Evolutionary conservation across 2,888 invertebrate species (phyloP).

Genomic region (Erebia epiphron): DNA sequence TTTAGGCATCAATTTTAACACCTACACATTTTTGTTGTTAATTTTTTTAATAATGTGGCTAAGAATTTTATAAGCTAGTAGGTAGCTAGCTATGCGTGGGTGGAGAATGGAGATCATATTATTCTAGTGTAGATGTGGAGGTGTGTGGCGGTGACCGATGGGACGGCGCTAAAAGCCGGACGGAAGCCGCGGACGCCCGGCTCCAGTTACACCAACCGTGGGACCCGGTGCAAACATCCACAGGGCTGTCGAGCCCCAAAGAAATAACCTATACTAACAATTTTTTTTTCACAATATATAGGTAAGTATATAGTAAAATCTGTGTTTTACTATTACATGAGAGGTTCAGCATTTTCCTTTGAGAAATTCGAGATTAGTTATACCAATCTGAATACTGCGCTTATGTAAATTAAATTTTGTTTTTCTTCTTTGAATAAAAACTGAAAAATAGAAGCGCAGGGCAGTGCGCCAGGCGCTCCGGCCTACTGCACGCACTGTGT

Average conservation of each 20-base stretch:
- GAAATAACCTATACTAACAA: background rate
- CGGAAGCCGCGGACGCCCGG: slow-evolving; percentile 78
- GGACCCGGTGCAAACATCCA: slow-evolving; percentile 68
- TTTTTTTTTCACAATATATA: background rate
- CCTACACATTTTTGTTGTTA: too few relatives aligned
- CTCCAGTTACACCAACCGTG: slow-evolving; percentile 79
- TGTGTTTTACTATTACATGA: background rate
- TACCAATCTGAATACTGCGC: too few relatives aligned
- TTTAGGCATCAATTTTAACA: too few relatives aligned
- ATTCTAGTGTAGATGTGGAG: slow-evolving; percentile 38
- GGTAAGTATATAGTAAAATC: background rate
- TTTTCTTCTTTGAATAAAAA: too few relatives aligned
- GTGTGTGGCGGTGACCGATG: slow-evolving; percentile 50
- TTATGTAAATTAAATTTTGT: too few relatives aligned
- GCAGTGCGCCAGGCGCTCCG: too few relatives aligned
- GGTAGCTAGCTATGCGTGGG: slow-evolving; percentile 2
- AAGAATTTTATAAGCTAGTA: slow-evolving; percentile 2
- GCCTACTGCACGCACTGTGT: too few relatives aligned
- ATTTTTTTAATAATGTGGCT: too few relatives aligned
- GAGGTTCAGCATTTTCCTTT: too few relatives aligned
- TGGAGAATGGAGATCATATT: slow-evolving; percentile 27
- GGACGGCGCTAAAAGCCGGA: slow-evolving; percentile 82
- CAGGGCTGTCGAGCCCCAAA: slow-evolving; percentile 56
- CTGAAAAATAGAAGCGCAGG: too few relatives aligned
- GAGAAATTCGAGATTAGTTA: too few relatives aligned